Conservation (phyloP, 2,113 vertebrate species). For the Sylvilagus bachmani region DNA sequence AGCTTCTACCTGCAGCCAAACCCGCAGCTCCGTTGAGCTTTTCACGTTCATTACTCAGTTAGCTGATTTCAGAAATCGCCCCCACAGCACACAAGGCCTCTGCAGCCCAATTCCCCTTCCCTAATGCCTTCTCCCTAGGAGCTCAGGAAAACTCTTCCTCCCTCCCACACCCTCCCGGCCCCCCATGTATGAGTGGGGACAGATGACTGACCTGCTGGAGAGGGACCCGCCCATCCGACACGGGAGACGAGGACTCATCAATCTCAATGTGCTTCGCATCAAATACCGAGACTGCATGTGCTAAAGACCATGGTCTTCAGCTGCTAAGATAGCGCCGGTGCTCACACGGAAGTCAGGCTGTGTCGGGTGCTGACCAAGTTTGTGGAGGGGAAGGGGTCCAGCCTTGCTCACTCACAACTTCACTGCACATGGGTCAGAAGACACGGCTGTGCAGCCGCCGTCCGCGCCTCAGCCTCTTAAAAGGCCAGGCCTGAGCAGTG, state of each 20-base stretch:
- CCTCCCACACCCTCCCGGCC: too few relatives aligned
- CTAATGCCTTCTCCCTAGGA: not conserved
- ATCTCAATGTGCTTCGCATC: not conserved
- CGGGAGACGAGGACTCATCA: constrained; percentile 37
- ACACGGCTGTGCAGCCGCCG: not conserved
- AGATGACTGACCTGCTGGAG: constrained; percentile 9
- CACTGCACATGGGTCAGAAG: fast-evolving
- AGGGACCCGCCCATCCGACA: not conserved
- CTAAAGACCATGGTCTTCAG: not conserved
- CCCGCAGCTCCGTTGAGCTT: not conserved
- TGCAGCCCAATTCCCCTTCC: not conserved
- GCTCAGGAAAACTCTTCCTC: not conserved
- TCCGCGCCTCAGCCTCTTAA: not conserved
- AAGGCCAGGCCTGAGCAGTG: not conserved
- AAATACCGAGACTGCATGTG: constrained; percentile 12
- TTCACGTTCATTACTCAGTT: not conserved
- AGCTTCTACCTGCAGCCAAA: not conserved
- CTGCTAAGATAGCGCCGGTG: not conserved
- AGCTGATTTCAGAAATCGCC: not conserved
- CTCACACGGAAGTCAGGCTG: not conserved
- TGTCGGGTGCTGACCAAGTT: not conserved
- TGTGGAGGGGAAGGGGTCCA: not conserved
- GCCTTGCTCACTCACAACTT: not conserved
- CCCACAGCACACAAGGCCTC: not conserved
- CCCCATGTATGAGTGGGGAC: constrained; percentile 28